Conservation (phyloP, 1,140 invertebrate genomes). For the Gonioctena quinquepunctata region DNA sequence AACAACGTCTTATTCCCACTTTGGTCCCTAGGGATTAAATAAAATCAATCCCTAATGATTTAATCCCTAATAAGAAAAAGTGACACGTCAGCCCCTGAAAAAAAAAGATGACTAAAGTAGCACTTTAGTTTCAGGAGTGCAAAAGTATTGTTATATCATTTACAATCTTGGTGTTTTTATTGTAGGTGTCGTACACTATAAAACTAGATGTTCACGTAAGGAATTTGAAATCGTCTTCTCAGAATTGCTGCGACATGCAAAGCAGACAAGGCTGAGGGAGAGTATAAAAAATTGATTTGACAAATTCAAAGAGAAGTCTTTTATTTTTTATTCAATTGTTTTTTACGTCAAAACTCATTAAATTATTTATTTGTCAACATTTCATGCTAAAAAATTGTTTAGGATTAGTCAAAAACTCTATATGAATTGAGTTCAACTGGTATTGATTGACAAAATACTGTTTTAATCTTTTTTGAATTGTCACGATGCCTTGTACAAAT, state of each 20-base stretch:
- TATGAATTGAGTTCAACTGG: background rate
- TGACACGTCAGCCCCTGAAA: background rate
- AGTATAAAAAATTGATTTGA: background rate
- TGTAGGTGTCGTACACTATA: background rate
- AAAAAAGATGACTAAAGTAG: background rate
- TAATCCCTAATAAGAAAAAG: no score
- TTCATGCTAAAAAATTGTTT: background rate
- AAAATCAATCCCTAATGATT: background rate
- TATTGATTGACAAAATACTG: background rate
- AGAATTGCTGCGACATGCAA: background rate
- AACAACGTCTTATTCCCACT: background rate
- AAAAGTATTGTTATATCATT: background rate
- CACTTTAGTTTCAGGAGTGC: background rate
- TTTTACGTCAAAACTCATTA: background rate
- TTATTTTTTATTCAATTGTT: background rate
- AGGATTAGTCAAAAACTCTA: background rate
- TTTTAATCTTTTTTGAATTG: background rate
- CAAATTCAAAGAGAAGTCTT: background rate
- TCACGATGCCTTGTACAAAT: no score
- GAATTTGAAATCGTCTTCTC: background rate
- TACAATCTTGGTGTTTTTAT: background rate
- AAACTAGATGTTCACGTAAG: background rate
- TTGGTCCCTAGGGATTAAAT: background rate
- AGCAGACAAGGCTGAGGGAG: background rate
- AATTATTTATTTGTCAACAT: background rate